phyloP scores from a whole-genome alignment of 2,888 invertebrate genomes.

The Leptinotarsa rubiginosa region DNA sequence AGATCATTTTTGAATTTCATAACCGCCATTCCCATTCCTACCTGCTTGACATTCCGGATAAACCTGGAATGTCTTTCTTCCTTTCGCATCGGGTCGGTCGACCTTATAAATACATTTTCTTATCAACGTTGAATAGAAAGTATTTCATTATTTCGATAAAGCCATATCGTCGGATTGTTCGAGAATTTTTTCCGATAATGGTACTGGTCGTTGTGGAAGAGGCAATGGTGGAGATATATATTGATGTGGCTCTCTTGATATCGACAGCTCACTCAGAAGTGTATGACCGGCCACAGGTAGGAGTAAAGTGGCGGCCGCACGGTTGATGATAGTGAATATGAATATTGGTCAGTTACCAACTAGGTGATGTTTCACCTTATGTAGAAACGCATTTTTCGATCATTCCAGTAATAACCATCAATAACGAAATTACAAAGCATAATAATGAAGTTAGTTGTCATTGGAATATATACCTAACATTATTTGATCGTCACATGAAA shows the following conservation, averaged over 20 bases:
- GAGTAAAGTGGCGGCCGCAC: neutral
- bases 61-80: constrained; percentile 46
- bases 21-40: constrained; percentile 51
- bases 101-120: constrained; percentile 47
- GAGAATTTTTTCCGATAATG: constrained; percentile 29
- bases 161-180: constrained; percentile 37
- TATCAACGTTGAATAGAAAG: constrained; percentile 47
- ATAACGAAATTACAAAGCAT: no score
- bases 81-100: constrained; percentile 44
- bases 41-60: constrained; percentile 52
- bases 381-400: no score
- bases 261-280: no score
- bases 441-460: no score
- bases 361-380: no score
- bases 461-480: no score
- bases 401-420: no score
- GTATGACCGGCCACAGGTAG: neutral
- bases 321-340: neutral
- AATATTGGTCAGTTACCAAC: neutral
- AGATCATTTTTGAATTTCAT: constrained; percentile 53
- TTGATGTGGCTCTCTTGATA: neutral
- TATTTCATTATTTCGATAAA: constrained; percentile 49
- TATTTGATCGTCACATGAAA: no score
- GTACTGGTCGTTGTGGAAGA: constrained; percentile 26
- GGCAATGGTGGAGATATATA: constrained; percentile 19